These are phyloP conservation scores for Calonectris borealis DNA, from an alignment of 2,113 vertebrate genomes.

Conservation along the genomic window DNA sequence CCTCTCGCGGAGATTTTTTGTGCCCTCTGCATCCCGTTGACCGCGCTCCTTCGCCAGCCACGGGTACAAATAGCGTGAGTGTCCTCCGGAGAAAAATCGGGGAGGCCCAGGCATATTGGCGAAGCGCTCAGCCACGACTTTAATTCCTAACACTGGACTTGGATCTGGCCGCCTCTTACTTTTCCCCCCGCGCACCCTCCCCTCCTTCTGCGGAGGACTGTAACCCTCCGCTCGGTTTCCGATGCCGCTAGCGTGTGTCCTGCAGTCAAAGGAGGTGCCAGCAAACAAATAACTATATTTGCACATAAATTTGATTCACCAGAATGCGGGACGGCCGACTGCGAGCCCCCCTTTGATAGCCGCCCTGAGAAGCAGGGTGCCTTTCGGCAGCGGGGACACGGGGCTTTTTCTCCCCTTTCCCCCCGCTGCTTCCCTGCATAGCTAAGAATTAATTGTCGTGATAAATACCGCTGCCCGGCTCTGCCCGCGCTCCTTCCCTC, in stretches of 20 bases:
- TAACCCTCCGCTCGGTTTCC: conserved; percentile 40
- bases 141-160: conserved; percentile 79
- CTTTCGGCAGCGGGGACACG: not conserved
- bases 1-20: not conserved
- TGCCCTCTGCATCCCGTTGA: not conserved
- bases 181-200: not conserved
- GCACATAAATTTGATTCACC: conserved; percentile 23
- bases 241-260: not conserved
- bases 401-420: not conserved
- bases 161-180: conserved; percentile 57
- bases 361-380: not conserved
- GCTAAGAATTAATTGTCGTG: conserved; percentile 15
- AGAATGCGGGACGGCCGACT: not conserved
- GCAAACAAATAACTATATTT: conserved; percentile 37
- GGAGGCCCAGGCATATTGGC: conserved; percentile 7
- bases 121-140: conserved; percentile 23
- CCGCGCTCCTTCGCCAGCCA: not conserved
- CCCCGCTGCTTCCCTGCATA: not conserved
- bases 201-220: not conserved
- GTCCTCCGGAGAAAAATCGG: not conserved
- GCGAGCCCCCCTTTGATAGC: not conserved
- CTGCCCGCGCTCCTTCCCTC: not conserved
- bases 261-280: not conserved
- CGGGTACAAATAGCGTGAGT: not conserved
- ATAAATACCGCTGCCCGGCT: not conserved